Base-by-base conservation (phyloP, 2,888 invertebrate species). In the Drosophila peninsularis region DNA sequence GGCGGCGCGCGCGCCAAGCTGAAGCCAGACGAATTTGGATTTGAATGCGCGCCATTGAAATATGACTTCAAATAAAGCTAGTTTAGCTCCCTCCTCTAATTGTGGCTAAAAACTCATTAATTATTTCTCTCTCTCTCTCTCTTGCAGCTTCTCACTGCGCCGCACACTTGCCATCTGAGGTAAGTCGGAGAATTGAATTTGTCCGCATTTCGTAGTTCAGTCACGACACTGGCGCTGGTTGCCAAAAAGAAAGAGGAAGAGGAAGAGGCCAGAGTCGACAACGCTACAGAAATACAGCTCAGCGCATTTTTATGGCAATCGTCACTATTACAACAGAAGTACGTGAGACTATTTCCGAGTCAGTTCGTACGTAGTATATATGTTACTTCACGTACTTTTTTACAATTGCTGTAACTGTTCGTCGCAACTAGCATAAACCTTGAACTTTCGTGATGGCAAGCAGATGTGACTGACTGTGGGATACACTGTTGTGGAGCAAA, bases 281-380 rank as follows among this genome's bases (percentile, higher is more conserved):
- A 32, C 42, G 32, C 44, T 14, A 36, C 14, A 37, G 32, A 45
- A 21, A 36, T 42, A 54, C 62, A 70, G 58, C 50, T 70, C 67
- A 53, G 63, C 47, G 54, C 32, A 44, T 60, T 76, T 75, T 69
- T 62, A 78, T 74, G 78, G 63, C 75, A 62, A 70, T 78, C 70
- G 75, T 55, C 79, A 64, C 78, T 56, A 58, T 78, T 74, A 74
- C 78, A 78, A 58, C 34, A 14, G 42, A 53, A 56, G 27, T 75
- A 75, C 75, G 78, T 75, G 75, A 74, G 61, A 64, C 75, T 64
- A 75, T 75, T 75, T 78, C 54, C 42, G 55, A 52, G 54, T 47
- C 55, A 62, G 58, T 74, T 24, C 41, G 30, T 17, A 54, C 39
- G 41, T 75, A 60, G 47, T 47, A 11, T 19, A 17, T 47, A 6